These are phyloP conservation scores for Orius insidiosus DNA, from an alignment of 1,140 invertebrate genomes.

Conservation along the genomic window DNA sequence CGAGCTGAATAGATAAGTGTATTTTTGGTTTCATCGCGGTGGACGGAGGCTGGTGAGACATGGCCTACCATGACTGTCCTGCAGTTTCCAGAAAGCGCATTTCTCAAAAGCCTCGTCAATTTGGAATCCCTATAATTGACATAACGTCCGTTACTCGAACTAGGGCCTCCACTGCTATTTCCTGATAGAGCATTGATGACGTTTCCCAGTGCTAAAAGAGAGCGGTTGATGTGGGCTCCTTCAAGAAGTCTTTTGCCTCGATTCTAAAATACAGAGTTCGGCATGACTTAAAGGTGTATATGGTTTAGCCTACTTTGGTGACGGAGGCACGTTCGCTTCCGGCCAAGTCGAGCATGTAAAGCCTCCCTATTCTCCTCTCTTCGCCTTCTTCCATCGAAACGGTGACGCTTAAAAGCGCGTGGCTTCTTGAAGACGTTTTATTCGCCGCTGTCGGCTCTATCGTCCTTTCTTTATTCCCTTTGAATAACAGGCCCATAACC, in stretches of 20 bases:
- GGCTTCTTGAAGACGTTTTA: slow-evolving; percentile 80
- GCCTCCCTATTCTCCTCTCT: slow-evolving; percentile 40
- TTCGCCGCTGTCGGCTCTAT: slow-evolving; percentile 92
- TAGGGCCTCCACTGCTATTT: slow-evolving; percentile 24
- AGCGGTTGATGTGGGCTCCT: slow-evolving; percentile 89
- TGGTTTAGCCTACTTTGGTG: slow-evolving; percentile 40
- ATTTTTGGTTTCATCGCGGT: slow-evolving; percentile 83
- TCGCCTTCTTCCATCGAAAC: slow-evolving; percentile 29
- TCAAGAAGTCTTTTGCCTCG: slow-evolving; percentile 80
- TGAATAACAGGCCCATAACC: slow-evolving; percentile 69
- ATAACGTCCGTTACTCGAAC: slow-evolving; percentile 3
- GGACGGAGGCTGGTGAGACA: slow-evolving; percentile 57
- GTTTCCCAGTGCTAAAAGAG: slow-evolving; percentile 78
- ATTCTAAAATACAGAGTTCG: slow-evolving; percentile 33
- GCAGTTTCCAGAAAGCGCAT: slow-evolving; percentile 81
- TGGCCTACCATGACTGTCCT: slow-evolving; percentile 93
- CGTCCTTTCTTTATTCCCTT: slow-evolving; percentile 75
- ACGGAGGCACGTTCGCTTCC: slow-evolving; percentile 83
- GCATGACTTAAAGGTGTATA: no score
- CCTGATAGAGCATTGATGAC: slow-evolving; percentile 85
- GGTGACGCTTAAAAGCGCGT: slow-evolving; percentile 71
- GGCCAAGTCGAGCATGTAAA: slow-evolving; percentile 89
- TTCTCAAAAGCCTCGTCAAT: slow-evolving; percentile 63
- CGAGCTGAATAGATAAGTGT: slow-evolving; percentile 86
- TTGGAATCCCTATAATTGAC: slow-evolving; percentile 74